Percentiles rank a stretch among this genome's conserved stretches.
Conservation (phyloP, 1,140 invertebrate species). For the Atopsyche davidsoni region DNA sequence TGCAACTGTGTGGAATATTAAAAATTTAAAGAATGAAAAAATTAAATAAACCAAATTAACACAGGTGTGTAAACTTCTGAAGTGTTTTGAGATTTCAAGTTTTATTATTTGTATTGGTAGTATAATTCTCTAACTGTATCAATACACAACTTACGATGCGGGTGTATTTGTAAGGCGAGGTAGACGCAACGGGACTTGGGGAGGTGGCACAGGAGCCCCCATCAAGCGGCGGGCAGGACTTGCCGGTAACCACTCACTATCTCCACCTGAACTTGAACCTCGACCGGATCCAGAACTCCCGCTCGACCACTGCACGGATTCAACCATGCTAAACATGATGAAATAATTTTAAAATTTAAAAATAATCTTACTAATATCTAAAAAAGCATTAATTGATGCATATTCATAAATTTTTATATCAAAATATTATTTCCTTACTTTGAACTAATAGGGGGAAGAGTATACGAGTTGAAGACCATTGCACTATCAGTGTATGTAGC, state of each 20-base stretch:
- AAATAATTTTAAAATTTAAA: no score
- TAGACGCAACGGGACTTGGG: constrained; percentile 18
- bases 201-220: constrained; percentile 13
- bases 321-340: constrained; percentile 39
- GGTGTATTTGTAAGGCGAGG: constrained; percentile 21
- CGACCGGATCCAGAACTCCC: constrained; percentile 44
- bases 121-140: no score
- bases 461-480: constrained; percentile 43
- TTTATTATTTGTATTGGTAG: no score
- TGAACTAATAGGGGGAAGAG: constrained; percentile 39
- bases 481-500: constrained; percentile 60
- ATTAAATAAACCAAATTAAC: no score
- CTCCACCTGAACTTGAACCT: constrained; percentile 45
- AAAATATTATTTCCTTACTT: constrained; percentile 16
- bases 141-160: constrained; percentile 26
- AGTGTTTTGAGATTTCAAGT: no score
- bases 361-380: no score
- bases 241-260: constrained; percentile 35
- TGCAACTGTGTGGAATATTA: no score
- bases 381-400: not conserved
- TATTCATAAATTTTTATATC: not conserved
- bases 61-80: no score
- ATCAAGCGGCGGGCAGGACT: constrained; percentile 27
- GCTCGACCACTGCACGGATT: constrained; percentile 39
- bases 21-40: no score